phyloP scores from a whole-genome alignment of 2,113 vertebrate species.

The Alouatta palliata region DNA sequence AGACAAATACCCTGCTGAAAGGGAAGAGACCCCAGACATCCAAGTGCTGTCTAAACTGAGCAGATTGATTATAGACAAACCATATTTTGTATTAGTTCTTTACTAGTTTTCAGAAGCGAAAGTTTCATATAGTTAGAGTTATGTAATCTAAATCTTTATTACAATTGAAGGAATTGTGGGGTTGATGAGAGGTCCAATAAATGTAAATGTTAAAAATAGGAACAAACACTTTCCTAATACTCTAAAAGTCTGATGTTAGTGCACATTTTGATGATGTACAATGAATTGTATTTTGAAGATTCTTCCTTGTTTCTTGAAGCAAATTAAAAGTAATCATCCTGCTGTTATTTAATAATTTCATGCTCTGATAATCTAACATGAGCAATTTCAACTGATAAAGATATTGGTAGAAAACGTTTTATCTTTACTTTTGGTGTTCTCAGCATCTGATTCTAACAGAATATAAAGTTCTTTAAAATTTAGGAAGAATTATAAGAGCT shows the following conservation, averaged over 20 bases:
- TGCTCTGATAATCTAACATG: not conserved
- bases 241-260: not conserved
- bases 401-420: not conserved
- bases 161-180: not conserved
- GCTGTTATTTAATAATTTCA: not conserved
- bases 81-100: not conserved
- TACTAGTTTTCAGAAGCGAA: not conserved
- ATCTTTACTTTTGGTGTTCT: not conserved
- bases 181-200: not conserved
- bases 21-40: not conserved
- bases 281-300: not conserved
- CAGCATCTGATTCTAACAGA: not conserved
- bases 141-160: too few species aligned
- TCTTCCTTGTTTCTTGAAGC: not conserved
- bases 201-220: conserved; percentile 1
- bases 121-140: not conserved
- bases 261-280: not conserved
- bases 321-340: not conserved
- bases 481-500: not conserved
- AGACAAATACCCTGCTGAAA: not conserved
- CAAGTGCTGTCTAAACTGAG: not conserved
- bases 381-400: not conserved
- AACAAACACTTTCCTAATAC: not conserved
- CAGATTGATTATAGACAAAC: not conserved
- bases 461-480: not conserved